Percentiles rank a stretch among this genome's conserved stretches.
phyloP scores from a whole-genome alignment of 2,888 invertebrate species.

The Hemicrepidius hirtus region DNA sequence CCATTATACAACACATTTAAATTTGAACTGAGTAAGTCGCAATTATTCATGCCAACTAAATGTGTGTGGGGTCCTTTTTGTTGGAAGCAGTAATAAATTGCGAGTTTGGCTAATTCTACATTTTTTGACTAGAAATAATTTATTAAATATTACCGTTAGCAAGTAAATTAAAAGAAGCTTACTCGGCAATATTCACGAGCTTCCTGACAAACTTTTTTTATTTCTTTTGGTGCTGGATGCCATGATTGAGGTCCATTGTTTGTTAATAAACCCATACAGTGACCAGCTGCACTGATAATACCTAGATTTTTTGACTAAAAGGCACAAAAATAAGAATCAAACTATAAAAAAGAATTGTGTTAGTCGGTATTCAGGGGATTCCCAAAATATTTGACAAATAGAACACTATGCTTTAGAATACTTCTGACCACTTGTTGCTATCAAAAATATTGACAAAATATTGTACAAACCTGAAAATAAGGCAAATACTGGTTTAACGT shows the following conservation, averaged over 20 bases:
- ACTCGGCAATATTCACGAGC: slow-evolving; percentile 83
- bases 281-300: slow-evolving; percentile 88
- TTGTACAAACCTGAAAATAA: slow-evolving; percentile 81
- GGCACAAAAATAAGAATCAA: no score
- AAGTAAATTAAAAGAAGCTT: slow-evolving; percentile 29
- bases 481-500: slow-evolving; percentile 82
- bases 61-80: slow-evolving; percentile 80
- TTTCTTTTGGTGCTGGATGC: slow-evolving; percentile 85
- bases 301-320: slow-evolving; percentile 83
- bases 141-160: background rate
- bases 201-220: slow-evolving; percentile 77
- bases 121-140: slow-evolving; percentile 71
- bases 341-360: no score
- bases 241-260: slow-evolving; percentile 84
- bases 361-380: no score
- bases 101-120: slow-evolving; percentile 83
- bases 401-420: no score
- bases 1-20: slow-evolving; percentile 79
- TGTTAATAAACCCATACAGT: slow-evolving; percentile 88
- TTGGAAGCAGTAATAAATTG: slow-evolving; percentile 79
- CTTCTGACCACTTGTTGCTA: no score
- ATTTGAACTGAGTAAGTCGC: slow-evolving; percentile 77
- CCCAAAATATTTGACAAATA: no score
- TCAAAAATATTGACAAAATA: background rate
- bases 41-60: slow-evolving; percentile 85